Evolutionary conservation across 2,113 vertebrate genomes (phyloP), one percentile per base, ranked within the genome.

Genomic region (Thryonomys swinderianus): DNA sequence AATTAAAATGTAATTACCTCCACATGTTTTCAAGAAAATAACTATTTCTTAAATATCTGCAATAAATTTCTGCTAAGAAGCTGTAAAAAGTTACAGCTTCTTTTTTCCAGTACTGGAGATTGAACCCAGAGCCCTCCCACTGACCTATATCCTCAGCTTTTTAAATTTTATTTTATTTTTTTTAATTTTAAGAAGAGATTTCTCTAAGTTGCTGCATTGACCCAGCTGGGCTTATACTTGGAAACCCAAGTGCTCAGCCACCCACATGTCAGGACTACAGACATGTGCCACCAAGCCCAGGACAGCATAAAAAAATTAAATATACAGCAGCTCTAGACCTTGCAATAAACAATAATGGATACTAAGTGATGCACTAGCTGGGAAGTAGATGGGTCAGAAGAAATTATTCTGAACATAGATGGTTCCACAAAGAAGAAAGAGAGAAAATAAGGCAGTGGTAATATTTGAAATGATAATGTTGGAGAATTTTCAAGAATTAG

Each of bases 401-500:
- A 86, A 64, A 91, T 89, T 14, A 42, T 55, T 95, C 23, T 64
- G 25, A 90, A 76, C 64, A 42, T 42, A 40, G 87, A 69, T 34
- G 74, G 45, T 85, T 74, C 23, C 64, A 71, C n/a, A 61, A 57
- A 23, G 53, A 66, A 64, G 95, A 76, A 12, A 8, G 53, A 85
- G 30, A 81, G 8, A 82, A 66, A 88, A 76, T 30, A 64, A 18
- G 17, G 18, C 5, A 61, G 21, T 59, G 6, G 25, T 0, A 59
- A 82, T 64, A 88, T 53, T 25, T 76, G 30, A 90, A 90, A 94
- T 37, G 12, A 64, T 45, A 84, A 62, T 17, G 9, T 25, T 23
- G 16, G 18, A 57, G 51, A 59, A 67, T 37, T 78, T 85, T 91
- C 20, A 85, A 91, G 42, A 78, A 82, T 87, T 90, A 87, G 88